Evolutionary conservation across 2,113 vertebrate species (phyloP), one percentile per base, ranked within the genome.

Genomic region (Sapajus apella): DNA sequence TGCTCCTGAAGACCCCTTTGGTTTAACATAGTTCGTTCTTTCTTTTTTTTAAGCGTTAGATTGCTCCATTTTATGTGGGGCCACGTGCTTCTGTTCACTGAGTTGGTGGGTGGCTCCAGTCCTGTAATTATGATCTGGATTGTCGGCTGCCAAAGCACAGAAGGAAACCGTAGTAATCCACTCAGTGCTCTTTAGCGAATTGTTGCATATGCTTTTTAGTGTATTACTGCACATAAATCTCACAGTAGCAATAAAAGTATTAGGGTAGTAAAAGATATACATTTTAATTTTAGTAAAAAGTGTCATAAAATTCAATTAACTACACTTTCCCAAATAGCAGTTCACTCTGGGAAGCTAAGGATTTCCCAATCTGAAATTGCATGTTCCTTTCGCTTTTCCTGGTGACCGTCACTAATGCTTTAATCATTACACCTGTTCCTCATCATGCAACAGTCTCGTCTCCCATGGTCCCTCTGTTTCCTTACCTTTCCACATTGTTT

Each of bases 271-370:
- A 98, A 95, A 98, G 90, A 97, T 87, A 91, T 83, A 82, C 85
- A 89, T 95, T 97, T 98, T 98, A 97, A 97, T 98, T 98, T 98
- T 98, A 90, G 47, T 97, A 97, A 96, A 98, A 98, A 90, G 37
- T 81, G 83, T 68, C 96, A 95, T 97, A 95, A 98, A 98, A 98
- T 95, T 96, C 96, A 96, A 97, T 98, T 97, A 98, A 97, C 61
- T 66, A 47, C 13, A 94, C 72, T 95, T 97, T 95, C 89, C 94
- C 61, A 96, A 96, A 96, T 47, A 97, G 87, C 47, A 96, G 70
- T 97, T 96, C 92, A 95, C 81, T 85, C 92, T 79, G 72, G 75
- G 90, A 97, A 95, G 61, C 82, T 35, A 58, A 77, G 47, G 80
- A 80, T 83, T 96, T 95, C 96, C 95, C 83, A 97, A 96, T 82